Evolutionary conservation across 1,140 invertebrate species (phyloP), one percentile per base, ranked within the genome.

Genomic region (Drosophila aff.): DNA sequence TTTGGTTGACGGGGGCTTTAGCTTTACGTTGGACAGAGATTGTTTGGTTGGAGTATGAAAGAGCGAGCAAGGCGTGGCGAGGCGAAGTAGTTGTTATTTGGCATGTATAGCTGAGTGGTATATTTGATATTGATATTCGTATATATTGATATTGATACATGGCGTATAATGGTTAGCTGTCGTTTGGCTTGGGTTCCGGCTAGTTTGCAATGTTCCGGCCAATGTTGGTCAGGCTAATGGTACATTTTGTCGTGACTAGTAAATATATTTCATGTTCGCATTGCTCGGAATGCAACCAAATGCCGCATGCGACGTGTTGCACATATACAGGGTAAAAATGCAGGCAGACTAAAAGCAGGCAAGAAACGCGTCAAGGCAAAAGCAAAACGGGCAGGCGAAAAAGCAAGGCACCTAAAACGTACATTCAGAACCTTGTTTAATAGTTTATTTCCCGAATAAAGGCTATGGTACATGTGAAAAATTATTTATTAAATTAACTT

Each of bases 21-120:
- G 76, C 67, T 83, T 89, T 67, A 82, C 50, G 60, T 72, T 68
- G 76, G 68, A 31, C 38, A 61, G 43, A 73, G 55, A 62, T 58
- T 72, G 23, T 65, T 55, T 79, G 59, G 76, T 79, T 75, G 46
- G 69, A 69, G 58, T 71, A 77, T 72, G 77, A 74, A 87, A 72
- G 73, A 79, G 77, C 81, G 85, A 87, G 84, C 84, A 89, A 89
- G 84, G 84, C 84, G 68, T 89, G 79, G 76, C 84, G 68, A 89
- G 79, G 76, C 84, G 73, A 89, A 79, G 63, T 75, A 76, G 66
- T 71, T 77, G 47, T 64, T 83, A 61, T 65, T 85, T 76, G 69
- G 64, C 57, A 52, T 68, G 60, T 79, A 67, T 78, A 63, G 41
- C 67, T 67, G 73, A 76, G 62, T 85, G 62, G 43, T 85, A 64